These are phyloP conservation scores for Pteronotus mesoamericanus DNA, from an alignment of 2,797 vertebrate genomes.

Conservation along the genomic window DNA sequence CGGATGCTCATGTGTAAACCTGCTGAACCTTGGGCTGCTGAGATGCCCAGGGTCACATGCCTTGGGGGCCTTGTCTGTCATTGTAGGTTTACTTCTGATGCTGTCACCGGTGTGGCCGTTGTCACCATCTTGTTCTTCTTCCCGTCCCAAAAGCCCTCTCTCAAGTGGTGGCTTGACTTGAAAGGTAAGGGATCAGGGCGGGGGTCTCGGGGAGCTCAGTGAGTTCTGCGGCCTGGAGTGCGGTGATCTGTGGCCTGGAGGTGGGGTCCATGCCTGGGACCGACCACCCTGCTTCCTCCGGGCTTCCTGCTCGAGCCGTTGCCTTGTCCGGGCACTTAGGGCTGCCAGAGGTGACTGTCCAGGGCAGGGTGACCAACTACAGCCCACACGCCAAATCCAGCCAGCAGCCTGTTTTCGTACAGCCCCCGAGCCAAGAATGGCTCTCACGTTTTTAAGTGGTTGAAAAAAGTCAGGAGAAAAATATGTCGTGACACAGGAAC, in stretches of 20 bases:
- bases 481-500: not conserved
- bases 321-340: not conserved
- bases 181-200: constrained; percentile 85
- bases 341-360: not conserved
- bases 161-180: constrained; percentile 94
- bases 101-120: constrained; percentile 93
- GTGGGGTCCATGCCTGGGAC: rapidly evolving
- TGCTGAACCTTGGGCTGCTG: not conserved
- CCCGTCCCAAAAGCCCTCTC: constrained; percentile 93
- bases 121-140: constrained; percentile 95
- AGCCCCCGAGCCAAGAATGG: not conserved
- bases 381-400: not conserved
- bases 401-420: not conserved
- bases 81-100: constrained; percentile 93
- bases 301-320: not conserved
- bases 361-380: not conserved
- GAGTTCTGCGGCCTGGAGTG: too few relatives aligned
- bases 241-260: not conserved
- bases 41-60: not conserved
- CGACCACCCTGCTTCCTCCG: not conserved
- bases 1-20: constrained; percentile 46
- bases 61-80: constrained; percentile 56
- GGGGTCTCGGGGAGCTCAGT: not conserved
- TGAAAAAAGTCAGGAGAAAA: not conserved
- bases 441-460: not conserved